A percentile compares a stretch with the other conserved stretches of the same genome.
These are phyloP conservation scores for Crocidura indochinensis DNA, from an alignment of 2,797 vertebrate genomes.

Conservation along the genomic window DNA sequence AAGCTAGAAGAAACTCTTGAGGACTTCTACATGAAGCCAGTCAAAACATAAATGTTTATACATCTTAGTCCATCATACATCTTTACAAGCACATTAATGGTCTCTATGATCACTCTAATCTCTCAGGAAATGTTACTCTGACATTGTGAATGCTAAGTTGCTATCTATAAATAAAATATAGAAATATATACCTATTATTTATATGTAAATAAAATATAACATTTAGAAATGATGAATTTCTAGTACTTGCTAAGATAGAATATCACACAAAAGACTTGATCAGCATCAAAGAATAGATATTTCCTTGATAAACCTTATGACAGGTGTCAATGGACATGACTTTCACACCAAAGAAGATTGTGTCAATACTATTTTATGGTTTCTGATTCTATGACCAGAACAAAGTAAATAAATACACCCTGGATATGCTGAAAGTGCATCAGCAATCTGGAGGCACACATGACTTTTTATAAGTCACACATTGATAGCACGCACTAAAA, in stretches of 20 bases:
- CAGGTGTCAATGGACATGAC: background rate
- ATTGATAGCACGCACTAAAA: slow-evolving; percentile 20
- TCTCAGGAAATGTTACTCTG: slow-evolving; percentile 1
- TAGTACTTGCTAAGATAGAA: slow-evolving; percentile 45
- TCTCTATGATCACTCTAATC: slow-evolving; percentile 31
- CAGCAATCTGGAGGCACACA: slow-evolving; percentile 20
- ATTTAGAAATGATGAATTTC: slow-evolving; percentile 35
- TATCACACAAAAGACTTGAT: background rate
- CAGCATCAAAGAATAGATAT: background rate
- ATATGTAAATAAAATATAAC: slow-evolving; percentile 35
- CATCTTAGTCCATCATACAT: too few species aligned
- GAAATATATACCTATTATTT: background rate
- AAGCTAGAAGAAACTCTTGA: too few species aligned
- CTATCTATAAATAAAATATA: slow-evolving; percentile 23
- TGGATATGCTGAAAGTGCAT: slow-evolving; percentile 23
- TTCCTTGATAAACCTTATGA: background rate
- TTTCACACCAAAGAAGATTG: slow-evolving; percentile 54
- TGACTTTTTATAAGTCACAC: slow-evolving; percentile 25
- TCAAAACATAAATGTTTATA: too few species aligned
- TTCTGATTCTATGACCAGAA: slow-evolving; percentile 57
- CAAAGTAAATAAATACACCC: slow-evolving; percentile 67
- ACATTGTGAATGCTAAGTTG: background rate
- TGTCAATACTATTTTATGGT: slow-evolving; percentile 70
- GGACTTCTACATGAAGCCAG: too few species aligned
- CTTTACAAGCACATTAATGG: too few species aligned